phyloP scores from a whole-genome alignment of 2,113 vertebrate species.

The Enhydra lutris region DNA sequence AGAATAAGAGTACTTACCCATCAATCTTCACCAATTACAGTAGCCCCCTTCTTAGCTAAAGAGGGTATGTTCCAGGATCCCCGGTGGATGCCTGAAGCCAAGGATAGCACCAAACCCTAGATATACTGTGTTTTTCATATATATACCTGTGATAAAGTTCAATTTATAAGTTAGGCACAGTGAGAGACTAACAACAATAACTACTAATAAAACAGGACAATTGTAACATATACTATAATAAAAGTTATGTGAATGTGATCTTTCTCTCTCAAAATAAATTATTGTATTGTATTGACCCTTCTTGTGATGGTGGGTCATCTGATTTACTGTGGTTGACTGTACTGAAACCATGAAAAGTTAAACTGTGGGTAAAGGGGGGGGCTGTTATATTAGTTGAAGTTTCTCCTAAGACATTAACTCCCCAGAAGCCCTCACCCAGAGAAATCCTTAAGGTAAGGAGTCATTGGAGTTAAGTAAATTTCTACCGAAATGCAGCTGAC shows the following conservation, averaged over 20 bases:
- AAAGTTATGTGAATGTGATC: background rate
- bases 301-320: background rate
- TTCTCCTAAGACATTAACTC: background rate
- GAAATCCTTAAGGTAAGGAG: background rate
- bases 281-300: background rate
- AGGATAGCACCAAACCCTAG: background rate
- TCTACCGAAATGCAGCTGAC: background rate
- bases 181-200: background rate
- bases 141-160: background rate
- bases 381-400: background rate
- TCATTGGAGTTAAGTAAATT: background rate
- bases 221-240: background rate
- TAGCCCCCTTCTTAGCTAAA: background rate
- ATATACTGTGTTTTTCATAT: background rate
- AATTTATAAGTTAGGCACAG: background rate
- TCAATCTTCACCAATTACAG: background rate
- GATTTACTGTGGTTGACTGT: background rate
- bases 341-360: background rate
- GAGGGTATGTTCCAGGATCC: background rate
- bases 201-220: background rate
- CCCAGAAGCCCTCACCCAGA: fast-evolving
- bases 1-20: background rate
- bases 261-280: background rate
- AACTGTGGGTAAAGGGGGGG: background rate
- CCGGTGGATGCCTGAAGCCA: background rate